A percentile compares a stretch with the other conserved stretches of the same genome.
These are phyloP conservation scores for Luidia sarsii DNA, from an alignment of 53 echinoderm and acorn worm species.

Conservation along the genomic window DNA sequence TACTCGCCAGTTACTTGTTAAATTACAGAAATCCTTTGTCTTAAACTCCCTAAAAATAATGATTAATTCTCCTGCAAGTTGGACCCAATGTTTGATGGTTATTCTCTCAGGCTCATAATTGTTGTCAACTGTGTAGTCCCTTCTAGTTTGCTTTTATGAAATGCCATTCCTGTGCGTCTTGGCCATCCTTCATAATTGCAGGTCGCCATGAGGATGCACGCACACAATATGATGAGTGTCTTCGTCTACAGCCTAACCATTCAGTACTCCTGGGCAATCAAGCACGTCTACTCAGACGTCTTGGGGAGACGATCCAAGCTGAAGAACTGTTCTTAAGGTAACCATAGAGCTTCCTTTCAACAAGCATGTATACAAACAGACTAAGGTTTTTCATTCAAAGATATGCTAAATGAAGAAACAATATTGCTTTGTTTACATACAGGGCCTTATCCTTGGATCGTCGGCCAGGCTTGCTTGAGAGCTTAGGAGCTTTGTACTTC, in stretches of 20 bases:
- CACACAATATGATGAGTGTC: slow-evolving; percentile 70
- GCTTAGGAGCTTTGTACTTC: slow-evolving; percentile 73
- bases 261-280: slow-evolving; percentile 72
- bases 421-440: not conserved
- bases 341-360: not conserved
- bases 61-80: too few relatives aligned
- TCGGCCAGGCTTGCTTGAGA: slow-evolving; percentile 60
- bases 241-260: slow-evolving; percentile 70
- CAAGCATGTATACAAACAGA: too few relatives aligned
- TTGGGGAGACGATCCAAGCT: slow-evolving; percentile 63
- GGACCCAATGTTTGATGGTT: too few relatives aligned
- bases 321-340: slow-evolving; percentile 77
- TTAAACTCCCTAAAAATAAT: too few relatives aligned
- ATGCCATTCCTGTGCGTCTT: too few relatives aligned
- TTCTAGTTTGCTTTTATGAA: too few relatives aligned
- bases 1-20: too few relatives aligned
- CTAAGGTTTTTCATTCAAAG: too few relatives aligned
- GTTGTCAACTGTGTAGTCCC: too few relatives aligned
- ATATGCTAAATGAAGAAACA: too few relatives aligned
- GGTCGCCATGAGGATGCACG: slow-evolving; percentile 62
- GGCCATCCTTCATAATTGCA: not conserved
- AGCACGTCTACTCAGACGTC: slow-evolving; percentile 72
- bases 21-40: too few relatives aligned
- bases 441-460: slow-evolving; percentile 56
- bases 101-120: too few relatives aligned